Conservation (phyloP, 2,888 invertebrate species). For the Dynastes grantii region DNA sequence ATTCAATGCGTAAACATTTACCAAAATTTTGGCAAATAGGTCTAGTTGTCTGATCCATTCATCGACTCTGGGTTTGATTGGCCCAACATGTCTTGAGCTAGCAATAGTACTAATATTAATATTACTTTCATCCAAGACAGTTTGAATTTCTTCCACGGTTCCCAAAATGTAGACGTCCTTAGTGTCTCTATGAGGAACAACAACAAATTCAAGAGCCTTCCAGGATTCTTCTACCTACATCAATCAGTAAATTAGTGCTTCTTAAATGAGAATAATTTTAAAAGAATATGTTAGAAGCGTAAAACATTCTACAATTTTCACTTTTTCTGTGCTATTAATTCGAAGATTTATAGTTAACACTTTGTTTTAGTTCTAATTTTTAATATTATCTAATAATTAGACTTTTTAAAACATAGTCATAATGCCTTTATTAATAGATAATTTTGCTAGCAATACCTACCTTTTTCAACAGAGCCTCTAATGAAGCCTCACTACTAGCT, state of each 20-base stretch:
- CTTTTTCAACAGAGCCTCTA: slow-evolving; percentile 86
- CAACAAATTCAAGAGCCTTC: slow-evolving; percentile 85
- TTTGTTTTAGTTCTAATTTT: too few relatives aligned
- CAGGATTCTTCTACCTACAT: slow-evolving; percentile 86
- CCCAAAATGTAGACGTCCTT: slow-evolving; percentile 90
- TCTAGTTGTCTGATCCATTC: slow-evolving; percentile 87
- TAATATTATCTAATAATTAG: too few relatives aligned
- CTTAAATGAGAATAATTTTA: too few relatives aligned
- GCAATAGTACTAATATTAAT: slow-evolving; percentile 90
- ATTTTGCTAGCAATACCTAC: slow-evolving; percentile 65
- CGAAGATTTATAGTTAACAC: too few relatives aligned
- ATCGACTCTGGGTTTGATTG: slow-evolving; percentile 86
- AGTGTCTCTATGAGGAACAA: slow-evolving; percentile 84
- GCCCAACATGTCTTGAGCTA: slow-evolving; percentile 89
- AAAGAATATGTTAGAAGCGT: too few relatives aligned
- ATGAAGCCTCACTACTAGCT: slow-evolving; percentile 89
- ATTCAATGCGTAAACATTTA: slow-evolving; percentile 64
- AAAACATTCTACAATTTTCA: too few relatives aligned
- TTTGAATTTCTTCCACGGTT: slow-evolving; percentile 88
- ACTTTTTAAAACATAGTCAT: too few relatives aligned
- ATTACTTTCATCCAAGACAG: slow-evolving; percentile 87
- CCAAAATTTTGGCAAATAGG: slow-evolving; percentile 87
- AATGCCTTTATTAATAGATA: not conserved
- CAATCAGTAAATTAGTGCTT: too few relatives aligned
- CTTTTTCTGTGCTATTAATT: too few relatives aligned